Conservation (phyloP, 1,140 invertebrate genomes). For the Bombus superbus region DNA sequence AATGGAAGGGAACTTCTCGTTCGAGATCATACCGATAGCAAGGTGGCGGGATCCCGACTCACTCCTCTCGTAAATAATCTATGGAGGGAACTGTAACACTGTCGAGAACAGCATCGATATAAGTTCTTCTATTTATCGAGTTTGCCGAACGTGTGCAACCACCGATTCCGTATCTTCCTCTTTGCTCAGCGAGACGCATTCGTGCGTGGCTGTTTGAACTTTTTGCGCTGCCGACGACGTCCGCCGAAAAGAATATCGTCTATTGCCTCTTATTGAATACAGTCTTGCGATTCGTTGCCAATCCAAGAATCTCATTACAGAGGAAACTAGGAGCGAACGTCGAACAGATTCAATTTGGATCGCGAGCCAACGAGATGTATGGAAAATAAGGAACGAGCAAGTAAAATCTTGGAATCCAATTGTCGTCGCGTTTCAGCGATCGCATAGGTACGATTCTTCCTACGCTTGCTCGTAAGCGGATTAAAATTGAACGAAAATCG, state of each 20-base stretch:
- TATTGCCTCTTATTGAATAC: neutral
- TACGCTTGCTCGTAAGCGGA: neutral
- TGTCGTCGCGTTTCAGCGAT: neutral
- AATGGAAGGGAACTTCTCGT: conserved; percentile 45
- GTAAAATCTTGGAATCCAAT: conserved; percentile 38
- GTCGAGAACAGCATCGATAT: no score
- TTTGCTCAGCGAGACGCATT: neutral
- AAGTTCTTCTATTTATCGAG: no score
- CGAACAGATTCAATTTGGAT: conserved; percentile 48
- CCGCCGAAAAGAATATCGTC: neutral
- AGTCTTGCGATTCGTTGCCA: neutral
- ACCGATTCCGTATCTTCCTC: conserved; percentile 5
- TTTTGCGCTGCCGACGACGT: neutral
- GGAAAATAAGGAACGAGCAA: neutral
- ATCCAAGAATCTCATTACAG: conserved; percentile 44
- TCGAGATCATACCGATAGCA: conserved; percentile 15
- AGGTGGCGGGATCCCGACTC: conserved; percentile 30
- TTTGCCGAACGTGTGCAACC: neutral
- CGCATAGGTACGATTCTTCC: no score
- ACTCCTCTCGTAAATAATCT: conserved; percentile 61
- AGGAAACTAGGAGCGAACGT: conserved; percentile 14
- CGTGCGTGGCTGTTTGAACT: neutral
- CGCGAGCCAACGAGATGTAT: neutral
- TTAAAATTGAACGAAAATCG: neutral
- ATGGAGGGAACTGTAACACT: no score